Percentiles rank a stretch among this genome's conserved stretches.
These are phyloP conservation scores for Lepetodrilus schrolli DNA, from an alignment of 2,888 invertebrate species.

Conservation along the genomic window DNA sequence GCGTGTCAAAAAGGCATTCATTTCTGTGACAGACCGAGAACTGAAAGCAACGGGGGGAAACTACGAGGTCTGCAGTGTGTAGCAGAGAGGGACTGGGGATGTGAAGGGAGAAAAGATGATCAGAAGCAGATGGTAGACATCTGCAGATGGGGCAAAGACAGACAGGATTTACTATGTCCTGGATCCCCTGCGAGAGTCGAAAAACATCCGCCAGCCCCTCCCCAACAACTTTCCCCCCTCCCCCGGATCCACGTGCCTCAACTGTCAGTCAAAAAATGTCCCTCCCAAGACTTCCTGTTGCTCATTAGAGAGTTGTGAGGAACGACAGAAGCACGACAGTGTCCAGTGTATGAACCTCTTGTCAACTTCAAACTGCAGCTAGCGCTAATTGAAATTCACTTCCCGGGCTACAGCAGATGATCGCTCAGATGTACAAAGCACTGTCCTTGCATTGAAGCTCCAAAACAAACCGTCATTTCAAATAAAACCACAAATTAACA, in stretches of 20 bases:
- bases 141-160: not conserved
- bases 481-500: too few relatives aligned
- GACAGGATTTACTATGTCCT: not conserved
- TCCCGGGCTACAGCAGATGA: too few relatives aligned
- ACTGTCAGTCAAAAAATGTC: not conserved
- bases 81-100: slow-evolving; percentile 6
- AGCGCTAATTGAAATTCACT: too few relatives aligned
- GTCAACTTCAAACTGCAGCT: too few relatives aligned
- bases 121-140: not conserved
- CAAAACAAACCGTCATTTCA: too few relatives aligned
- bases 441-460: too few relatives aligned
- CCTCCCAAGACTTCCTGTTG: not conserved
- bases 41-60: too few relatives aligned
- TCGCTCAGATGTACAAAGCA: too few relatives aligned
- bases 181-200: not conserved
- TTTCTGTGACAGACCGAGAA: not conserved
- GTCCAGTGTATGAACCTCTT: too few relatives aligned
- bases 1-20: not conserved
- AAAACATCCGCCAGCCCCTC: too few relatives aligned
- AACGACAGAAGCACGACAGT: too few relatives aligned
- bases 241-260: not conserved
- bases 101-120: slow-evolving; percentile 21
- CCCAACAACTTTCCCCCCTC: not conserved
- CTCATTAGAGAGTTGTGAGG: not conserved
- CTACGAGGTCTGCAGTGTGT: not conserved